Conservation (phyloP, 2,113 vertebrate genomes). For the Atherinomorus stipes region DNA sequence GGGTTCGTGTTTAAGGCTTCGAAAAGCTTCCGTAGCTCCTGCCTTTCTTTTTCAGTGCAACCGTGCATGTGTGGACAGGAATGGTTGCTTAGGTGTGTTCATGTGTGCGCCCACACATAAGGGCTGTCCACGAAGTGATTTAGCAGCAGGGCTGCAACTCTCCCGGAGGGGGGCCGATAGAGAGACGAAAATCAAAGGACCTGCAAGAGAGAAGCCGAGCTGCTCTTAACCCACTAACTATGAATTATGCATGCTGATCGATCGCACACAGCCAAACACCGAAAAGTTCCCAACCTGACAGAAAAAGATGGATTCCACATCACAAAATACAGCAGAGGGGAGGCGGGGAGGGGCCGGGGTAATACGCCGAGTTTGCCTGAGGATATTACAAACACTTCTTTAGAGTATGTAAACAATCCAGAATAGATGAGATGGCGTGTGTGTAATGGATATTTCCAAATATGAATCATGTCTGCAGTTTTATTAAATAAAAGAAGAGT, state of each 20-base stretch:
- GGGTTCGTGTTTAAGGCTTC: conserved; percentile 30
- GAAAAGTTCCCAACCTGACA: conserved; percentile 70
- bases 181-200: conserved; percentile 66
- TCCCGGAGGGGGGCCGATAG: conserved; percentile 41
- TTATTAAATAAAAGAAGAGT: conserved; percentile 1
- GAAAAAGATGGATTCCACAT: conserved; percentile 69
- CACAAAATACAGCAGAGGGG: conserved; percentile 40
- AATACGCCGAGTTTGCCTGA: conserved; percentile 26
- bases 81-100: conserved; percentile 10
- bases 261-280: conserved; percentile 67
- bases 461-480: conserved; percentile 16
- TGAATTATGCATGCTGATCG: conserved; percentile 80
- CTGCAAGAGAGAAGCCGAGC: conserved; percentile 53
- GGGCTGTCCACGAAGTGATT: conserved; percentile 43
- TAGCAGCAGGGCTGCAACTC: conserved; percentile 52
- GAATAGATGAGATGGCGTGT: neutral
- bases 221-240: conserved; percentile 73
- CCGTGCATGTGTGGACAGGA: conserved; percentile 1
- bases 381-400: conserved; percentile 39
- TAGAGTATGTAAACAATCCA: conserved; percentile 38
- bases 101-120: conserved; percentile 35
- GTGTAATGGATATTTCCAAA: conserved; percentile 17
- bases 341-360: conserved; percentile 10
- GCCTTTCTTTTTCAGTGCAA: neutral
- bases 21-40: conserved; percentile 25